Base-by-base conservation (phyloP, 2,888 invertebrate genomes). In the Syrphus vitripennis region DNA sequence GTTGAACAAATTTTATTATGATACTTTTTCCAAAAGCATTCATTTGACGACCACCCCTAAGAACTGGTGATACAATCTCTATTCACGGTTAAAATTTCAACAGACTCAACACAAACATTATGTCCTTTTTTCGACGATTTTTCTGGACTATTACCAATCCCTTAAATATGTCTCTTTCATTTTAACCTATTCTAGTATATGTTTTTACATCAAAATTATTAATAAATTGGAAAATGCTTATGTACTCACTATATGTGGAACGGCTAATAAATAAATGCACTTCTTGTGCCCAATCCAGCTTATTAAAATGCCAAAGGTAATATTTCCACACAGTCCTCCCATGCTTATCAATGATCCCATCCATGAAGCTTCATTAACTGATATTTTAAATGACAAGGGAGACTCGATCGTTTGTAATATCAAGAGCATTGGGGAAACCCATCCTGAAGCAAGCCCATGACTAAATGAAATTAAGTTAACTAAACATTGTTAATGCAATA, bases 391-490 rank as follows among this genome's bases (percentile, higher is more conserved):
- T 29, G 86, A 31, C 31, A 91, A 80, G 0, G 91, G 91, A 1
- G 90, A 89, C 16, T 89, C 78, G 1, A 37, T n/a, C 2, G 55
- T 90, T 61, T 90, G 89, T 48, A 92, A 83, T 75, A 89, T 80
- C 0, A 89, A 88, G 40, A 92, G 45, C 88, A 90, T 91, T 6
- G 92, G 91, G 0, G 91, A 89, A 3, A 91, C 79, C 92, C 92
- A 92, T 3, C 92, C 92, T 45, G 91, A 59, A 4, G 88, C 89
- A 21, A 90, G 89, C 74, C 92, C 92, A 90, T 92, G 91, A 7
- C 90, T 89, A 50, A 91, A 84, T 63, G 90, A 88, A 59, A 92
- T 89, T 24, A 92, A 76, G 5, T 90, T 90, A 7, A 89, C 92
- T 92, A 71, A 3, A 80, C 67, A 67, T 24, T 16, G 3, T 21